These are phyloP conservation scores for Taurulus bubalis DNA, from an alignment of 2,113 vertebrate species.

Conservation along the genomic window DNA sequence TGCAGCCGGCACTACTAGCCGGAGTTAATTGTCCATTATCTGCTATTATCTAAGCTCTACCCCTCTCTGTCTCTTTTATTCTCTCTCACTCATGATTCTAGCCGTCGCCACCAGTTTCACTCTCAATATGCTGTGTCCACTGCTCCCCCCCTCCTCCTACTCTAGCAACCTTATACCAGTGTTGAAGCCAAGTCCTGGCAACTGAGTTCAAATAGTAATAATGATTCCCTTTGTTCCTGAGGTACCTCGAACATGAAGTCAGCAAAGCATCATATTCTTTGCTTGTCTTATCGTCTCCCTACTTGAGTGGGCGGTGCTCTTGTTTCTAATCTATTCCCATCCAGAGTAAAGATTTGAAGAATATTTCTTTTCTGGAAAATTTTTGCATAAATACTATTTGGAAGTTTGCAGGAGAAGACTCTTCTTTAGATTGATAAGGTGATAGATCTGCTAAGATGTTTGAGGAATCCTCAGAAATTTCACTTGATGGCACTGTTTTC, in stretches of 20 bases:
- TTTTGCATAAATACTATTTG: not conserved
- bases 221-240: constrained; percentile 74
- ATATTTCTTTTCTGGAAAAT: constrained; percentile 25
- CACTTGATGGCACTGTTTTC: constrained; percentile 99
- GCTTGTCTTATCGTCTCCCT: constrained; percentile 46
- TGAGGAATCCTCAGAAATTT: constrained; percentile 94
- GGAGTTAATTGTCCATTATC: constrained; percentile 83
- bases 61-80: constrained; percentile 63
- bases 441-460: constrained; percentile 79
- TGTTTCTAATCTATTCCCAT: constrained; percentile 30
- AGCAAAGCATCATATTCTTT: constrained; percentile 52
- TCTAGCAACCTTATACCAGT: constrained; percentile 50
- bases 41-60: constrained; percentile 78
- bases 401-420: constrained; percentile 12
- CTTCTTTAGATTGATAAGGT: constrained; percentile 43
- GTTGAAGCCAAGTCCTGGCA: constrained; percentile 56
- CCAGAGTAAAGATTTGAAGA: constrained; percentile 15
- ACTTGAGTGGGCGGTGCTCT: constrained; percentile 33
- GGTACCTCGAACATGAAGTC: constrained; percentile 53
- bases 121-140: constrained; percentile 48
- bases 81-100: constrained; percentile 63
- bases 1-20: constrained; percentile 71
- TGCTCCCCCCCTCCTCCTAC: constrained; percentile 19
- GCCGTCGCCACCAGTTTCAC: constrained; percentile 65
- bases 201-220: constrained; percentile 68